phyloP scores from a whole-genome alignment of 2,888 invertebrate genomes.

The Cryptocephalus moraei region DNA sequence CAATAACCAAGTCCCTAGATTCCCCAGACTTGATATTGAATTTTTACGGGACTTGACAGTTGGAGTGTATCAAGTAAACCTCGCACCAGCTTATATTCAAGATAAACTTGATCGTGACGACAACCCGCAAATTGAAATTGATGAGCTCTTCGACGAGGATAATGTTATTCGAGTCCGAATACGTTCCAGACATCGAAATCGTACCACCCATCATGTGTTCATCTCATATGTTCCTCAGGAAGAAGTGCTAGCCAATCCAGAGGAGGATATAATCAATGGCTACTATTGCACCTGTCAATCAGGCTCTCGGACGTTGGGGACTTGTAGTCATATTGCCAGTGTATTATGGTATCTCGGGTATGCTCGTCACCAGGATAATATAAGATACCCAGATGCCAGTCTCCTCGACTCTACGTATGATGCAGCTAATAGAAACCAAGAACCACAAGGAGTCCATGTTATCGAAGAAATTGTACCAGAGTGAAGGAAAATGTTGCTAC shows the following conservation, averaged over 20 bases:
- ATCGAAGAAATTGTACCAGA: too few relatives aligned
- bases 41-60: not conserved
- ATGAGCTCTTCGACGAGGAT: not conserved
- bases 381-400: not conserved
- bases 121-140: not conserved
- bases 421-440: not conserved
- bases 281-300: slow-evolving; percentile 1
- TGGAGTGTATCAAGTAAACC: not conserved
- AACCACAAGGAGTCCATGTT: not conserved
- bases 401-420: not conserved
- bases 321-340: not conserved
- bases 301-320: not conserved
- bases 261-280: not conserved
- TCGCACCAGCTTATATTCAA: slow-evolving; percentile 2
- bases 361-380: not conserved
- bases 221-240: not conserved
- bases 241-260: not conserved
- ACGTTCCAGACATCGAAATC: not conserved
- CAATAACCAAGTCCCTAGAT: not conserved
- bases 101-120: not conserved
- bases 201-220: not conserved
- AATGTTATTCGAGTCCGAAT: not conserved
- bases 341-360: not conserved
- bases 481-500: too few relatives aligned
- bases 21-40: not conserved